These are phyloP conservation scores for Maniola jurtina DNA, from an alignment of 1,140 invertebrate species.

Conservation along the genomic window DNA sequence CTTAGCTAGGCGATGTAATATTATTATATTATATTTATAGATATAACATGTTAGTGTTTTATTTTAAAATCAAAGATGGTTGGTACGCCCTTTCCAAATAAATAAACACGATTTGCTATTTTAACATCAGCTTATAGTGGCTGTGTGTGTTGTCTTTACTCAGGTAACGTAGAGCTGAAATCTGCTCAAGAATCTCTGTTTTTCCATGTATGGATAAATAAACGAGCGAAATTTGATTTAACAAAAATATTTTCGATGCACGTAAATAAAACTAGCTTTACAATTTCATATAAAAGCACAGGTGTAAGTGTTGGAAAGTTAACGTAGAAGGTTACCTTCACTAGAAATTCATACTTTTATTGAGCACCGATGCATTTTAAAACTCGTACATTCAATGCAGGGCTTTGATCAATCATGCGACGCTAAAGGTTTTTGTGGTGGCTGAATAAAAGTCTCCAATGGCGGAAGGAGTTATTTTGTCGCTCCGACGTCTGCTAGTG, in stretches of 20 bases:
- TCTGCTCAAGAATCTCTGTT: too few species aligned
- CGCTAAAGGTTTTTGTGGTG: conserved; percentile 66
- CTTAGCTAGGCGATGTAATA: too few species aligned
- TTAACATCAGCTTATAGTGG: too few species aligned
- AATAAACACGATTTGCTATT: too few species aligned
- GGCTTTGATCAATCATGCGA: conserved; percentile 73
- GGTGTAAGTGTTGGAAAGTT: conserved; percentile 5
- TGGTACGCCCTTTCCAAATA: too few species aligned
- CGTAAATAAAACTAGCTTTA: not conserved
- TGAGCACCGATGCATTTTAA: conserved; percentile 53
- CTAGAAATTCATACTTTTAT: conserved; percentile 30
- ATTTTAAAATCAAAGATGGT: too few species aligned
- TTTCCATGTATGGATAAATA: not conserved
- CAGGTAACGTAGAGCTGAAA: too few species aligned
- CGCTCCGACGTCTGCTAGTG: conserved; percentile 50
- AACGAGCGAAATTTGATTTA: not conserved
- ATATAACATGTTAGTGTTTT: too few species aligned
- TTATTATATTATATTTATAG: too few species aligned
- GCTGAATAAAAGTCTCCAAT: conserved; percentile 59
- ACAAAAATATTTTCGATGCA: not conserved
- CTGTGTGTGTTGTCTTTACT: too few species aligned
- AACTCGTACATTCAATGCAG: conserved; percentile 49
- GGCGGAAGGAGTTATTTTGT: conserved; percentile 63
- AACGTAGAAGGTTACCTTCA: conserved; percentile 3
- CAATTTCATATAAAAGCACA: not conserved